Evolutionary conservation across 2,888 invertebrate species (phyloP).

Genomic region (Cephus spinipes): DNA sequence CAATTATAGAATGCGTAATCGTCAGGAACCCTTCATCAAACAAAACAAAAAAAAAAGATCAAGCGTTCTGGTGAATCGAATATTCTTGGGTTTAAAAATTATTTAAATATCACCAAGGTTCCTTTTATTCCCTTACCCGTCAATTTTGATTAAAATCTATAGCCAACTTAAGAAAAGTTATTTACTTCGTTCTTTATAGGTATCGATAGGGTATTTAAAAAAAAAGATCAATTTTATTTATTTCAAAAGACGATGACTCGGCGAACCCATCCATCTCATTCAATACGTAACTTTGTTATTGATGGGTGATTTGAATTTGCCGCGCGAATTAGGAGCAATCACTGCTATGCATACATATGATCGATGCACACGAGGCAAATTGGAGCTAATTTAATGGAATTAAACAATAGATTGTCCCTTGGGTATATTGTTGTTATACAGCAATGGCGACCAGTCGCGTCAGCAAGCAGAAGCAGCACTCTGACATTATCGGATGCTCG

Average conservation of each 20-base stretch:
- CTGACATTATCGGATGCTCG: conserved; percentile 31
- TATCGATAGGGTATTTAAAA: background rate
- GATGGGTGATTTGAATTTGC: background rate
- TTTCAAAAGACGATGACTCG: background rate
- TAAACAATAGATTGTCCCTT: background rate
- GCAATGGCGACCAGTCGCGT: background rate
- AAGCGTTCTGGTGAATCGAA: background rate
- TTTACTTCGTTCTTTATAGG: too few relatives aligned
- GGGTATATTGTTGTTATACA: background rate
- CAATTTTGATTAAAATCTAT: too few relatives aligned
- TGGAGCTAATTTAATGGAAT: background rate
- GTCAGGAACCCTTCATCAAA: background rate
- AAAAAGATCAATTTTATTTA: background rate
- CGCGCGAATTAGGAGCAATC: background rate
- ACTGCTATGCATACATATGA: background rate
- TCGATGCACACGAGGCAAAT: background rate
- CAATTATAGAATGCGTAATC: conserved; percentile 8
- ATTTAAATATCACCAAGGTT: too few relatives aligned
- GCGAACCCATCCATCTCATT: background rate
- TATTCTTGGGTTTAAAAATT: too few relatives aligned
- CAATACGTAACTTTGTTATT: background rate
- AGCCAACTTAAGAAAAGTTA: too few relatives aligned
- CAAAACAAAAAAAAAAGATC: conserved; percentile 1
- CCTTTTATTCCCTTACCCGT: too few relatives aligned
- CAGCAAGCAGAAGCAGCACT: background rate